Base-by-base conservation (phyloP, 2,888 invertebrate genomes). In the Sympetrum striolatum region DNA sequence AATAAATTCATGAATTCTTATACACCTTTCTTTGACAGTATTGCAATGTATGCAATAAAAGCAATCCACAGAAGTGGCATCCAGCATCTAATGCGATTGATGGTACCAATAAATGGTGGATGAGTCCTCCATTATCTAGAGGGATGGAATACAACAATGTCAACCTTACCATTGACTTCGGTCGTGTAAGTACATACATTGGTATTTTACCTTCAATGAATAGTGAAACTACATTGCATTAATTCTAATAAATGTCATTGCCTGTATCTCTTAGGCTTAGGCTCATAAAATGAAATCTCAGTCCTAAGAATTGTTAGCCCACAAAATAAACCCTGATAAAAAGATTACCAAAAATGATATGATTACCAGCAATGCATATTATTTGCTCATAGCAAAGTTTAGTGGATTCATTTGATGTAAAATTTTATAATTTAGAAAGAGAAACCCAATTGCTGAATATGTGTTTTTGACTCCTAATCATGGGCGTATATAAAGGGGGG, bases 121-220 rank as follows among this genome's bases (percentile, higher is more conserved):
- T 95, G 93, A 95, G 95, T 91, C 96, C 96, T 1, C 96, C 96
- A 4, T 93, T 96, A 37, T 95, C 95, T n/a, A 92, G 96, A 81
- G 95, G 95, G 39, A 93, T 94, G 92, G 93, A 95, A 91, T 95
- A 94, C 94, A 95, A 95, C 92, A 93, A 94, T 92, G 95, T 96
- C 92, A 95, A 95, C 92, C 93, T 96, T 79, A 95, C 95, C 91
- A 94, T 96, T 92, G 94, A 95, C 92, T 93, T 96, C 91, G 95
- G 95, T 91, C 96, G 96, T 94, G 95, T 95, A 92, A 92, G 93
- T 86, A 86, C n/a, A n/a, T 86, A 86, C 10, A 8, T 8, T 44
- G 44, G 10, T 3, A 6, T 44, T 44, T 8, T 10, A 73, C 6
- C n/a, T 73, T 73, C n/a, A 6, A 0, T 73, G 6, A 2, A 10